Evolutionary conservation across 2,888 invertebrate species (phyloP), one percentile per base, ranked within the genome.

Genomic region (Drosophila demipolita): DNA sequence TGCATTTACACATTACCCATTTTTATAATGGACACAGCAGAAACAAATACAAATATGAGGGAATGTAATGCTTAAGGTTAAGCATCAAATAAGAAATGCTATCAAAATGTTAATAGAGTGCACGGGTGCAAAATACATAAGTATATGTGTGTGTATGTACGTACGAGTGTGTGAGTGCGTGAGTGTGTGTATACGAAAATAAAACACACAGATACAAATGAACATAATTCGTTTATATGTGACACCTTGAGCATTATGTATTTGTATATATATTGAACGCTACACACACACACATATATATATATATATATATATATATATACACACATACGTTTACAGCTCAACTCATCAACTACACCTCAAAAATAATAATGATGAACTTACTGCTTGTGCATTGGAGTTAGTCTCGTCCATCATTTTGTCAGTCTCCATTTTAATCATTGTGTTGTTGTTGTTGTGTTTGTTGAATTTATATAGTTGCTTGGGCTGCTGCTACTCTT

Each of bases 341-440:
- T 59, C 32, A 69, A 69, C 73, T 61, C 58, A 65, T 60, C 23
- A 61, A 50, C 29, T 64, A 59, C 54, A 70, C 54, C 64, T 78
- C 35, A 61, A 64, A 54, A 59, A 53, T 26, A 68, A 54, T 42
- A 49, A 55, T 62, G 12, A 72, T 75, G 38, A 72, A 92, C 92
- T 92, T 90, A 92, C 96, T 73, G 92, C 92, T 95, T 96, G 95
- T 91, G 95, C 94, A 94, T 95, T 95, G 91, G 95, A 94, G 94
- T 94, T 95, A 87, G 95, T 94, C 93, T 97, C 97, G 94, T 97
- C 97, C 94, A 96, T 96, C 94, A 96, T 95, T 95, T 96, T 96
- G 95, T 97, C 97, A 94, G 97, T 97, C 95, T 97, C 97, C 97
- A 97, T 97, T 95, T 96, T 96, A 94, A 96, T 95, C 96, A 96